phyloP scores from a whole-genome alignment of 2,797 vertebrate genomes.

The Darevskia mixta region DNA sequence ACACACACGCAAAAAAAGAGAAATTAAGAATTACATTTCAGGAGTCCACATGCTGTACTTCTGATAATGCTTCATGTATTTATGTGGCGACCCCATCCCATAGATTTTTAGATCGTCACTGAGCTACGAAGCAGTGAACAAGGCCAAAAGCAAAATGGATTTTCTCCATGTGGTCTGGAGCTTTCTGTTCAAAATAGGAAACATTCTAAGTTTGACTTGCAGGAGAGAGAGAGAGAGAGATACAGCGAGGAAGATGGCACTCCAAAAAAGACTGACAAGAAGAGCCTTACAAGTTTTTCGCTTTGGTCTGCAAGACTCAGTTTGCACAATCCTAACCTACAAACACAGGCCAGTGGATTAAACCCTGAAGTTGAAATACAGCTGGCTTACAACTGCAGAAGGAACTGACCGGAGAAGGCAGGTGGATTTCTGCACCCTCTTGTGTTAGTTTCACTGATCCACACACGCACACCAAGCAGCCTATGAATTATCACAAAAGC shows the following conservation, averaged over 20 bases:
- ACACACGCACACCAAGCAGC: background rate
- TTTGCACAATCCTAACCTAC: background rate
- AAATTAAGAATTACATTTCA: background rate
- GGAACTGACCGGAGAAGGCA: background rate
- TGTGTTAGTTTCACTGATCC: background rate
- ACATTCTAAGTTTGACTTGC: background rate
- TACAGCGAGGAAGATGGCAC: slow-evolving; percentile 19
- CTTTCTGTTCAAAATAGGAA: slow-evolving; percentile 59
- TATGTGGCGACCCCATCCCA: slow-evolving; percentile 33
- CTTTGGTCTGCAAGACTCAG: background rate
- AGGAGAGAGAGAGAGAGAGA: background rate
- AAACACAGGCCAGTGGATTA: background rate
- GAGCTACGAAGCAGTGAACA: slow-evolving; percentile 41
- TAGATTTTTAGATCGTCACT: slow-evolving; percentile 24
- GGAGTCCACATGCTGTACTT: background rate
- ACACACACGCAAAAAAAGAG: background rate
- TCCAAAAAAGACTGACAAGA: background rate
- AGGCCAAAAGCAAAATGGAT: slow-evolving; percentile 14
- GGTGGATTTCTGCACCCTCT: background rate
- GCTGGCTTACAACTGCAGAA: background rate
- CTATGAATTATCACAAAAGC: slow-evolving; percentile 1
- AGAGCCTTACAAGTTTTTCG: background rate
- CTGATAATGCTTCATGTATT: background rate
- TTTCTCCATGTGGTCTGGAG: slow-evolving; percentile 39
- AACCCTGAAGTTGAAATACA: background rate